phyloP scores from a whole-genome alignment of 2,888 invertebrate genomes.

The Tinea pellionella region DNA sequence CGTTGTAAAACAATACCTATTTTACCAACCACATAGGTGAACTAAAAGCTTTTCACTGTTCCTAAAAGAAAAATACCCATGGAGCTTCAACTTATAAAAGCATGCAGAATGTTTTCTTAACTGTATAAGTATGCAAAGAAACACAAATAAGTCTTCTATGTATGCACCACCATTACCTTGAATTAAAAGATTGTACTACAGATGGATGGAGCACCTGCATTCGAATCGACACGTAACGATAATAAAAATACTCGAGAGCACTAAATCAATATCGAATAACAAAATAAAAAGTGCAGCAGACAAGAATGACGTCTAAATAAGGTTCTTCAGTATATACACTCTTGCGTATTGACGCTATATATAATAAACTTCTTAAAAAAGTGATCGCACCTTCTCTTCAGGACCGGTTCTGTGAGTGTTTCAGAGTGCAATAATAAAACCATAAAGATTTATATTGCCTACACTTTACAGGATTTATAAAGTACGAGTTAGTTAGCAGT shows the following conservation, averaged over 20 bases:
- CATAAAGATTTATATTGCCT: not conserved
- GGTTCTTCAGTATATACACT: slow-evolving; percentile 19
- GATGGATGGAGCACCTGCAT: not conserved
- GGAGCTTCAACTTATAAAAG: not conserved
- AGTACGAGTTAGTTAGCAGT: no score
- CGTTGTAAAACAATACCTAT: not conserved
- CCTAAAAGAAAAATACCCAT: not conserved
- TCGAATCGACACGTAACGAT: not conserved
- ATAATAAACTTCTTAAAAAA: slow-evolving; percentile 9
- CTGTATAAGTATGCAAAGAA: not conserved
- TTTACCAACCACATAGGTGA: not conserved
- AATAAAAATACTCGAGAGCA: not conserved
- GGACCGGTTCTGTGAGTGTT: not conserved
- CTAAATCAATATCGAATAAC: slow-evolving; percentile 7
- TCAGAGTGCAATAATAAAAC: not conserved
- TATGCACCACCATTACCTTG: no score
- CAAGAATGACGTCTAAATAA: slow-evolving; percentile 23
- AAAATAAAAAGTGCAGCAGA: not conserved
- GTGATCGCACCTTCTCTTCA: slow-evolving; percentile 7
- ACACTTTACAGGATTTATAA: not conserved
- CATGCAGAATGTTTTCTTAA: not conserved
- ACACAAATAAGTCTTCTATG: not conserved
- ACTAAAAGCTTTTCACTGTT: not conserved
- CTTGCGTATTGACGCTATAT: no score
- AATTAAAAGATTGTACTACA: not conserved